Base-by-base conservation (phyloP, 2,888 invertebrate genomes). In the Agrochola circellaris region DNA sequence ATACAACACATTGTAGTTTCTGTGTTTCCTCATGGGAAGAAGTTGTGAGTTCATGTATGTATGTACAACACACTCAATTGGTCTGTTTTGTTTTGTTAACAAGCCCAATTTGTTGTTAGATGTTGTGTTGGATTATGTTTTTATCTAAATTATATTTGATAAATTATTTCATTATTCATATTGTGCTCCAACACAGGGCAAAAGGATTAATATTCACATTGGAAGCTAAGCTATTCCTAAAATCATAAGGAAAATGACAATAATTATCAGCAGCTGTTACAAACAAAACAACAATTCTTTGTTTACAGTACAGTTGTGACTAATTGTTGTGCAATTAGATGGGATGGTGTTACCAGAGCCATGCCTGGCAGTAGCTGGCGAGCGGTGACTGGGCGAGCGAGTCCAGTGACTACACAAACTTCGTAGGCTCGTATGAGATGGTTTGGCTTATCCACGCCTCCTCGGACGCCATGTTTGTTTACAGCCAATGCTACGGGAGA, bases 391-490 rank as follows among this genome's bases (percentile, higher is more conserved):
- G 30, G 11, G 15, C 38, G 11, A 30, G 34, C 15, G n/a, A 34
- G 15, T 69, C 23, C 26, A 48, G 38, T 23, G 13, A 34, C 17
- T 34, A 77, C 38, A 56, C 56, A 48, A 38, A 42, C 6, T n/a
- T 74, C 13, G 17, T 42, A 73, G 34, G 62, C 34, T 38, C 34
- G 2, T 61, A 30, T 23, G 64, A 72, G 48, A 68, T n/a, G 20
- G 72, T 48, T 54, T 38, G 42, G 65, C 68, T 73, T 72, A 66
- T 71, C 84, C 45, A 15, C 5, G 45, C 45, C 15, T 45, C 45
- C 82, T 86, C 81, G 69, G 90, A 83, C 92, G 92, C 91, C 92
- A 92, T 92, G 89, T 93, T 92, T 94, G 92, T 93, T 93, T 92
- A 92, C 90, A 86, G 88, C 89, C 67, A 75, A 84, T 84, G 72